A percentile compares a stretch with the other conserved stretches of the same genome.
Conservation (phyloP, 1,140 invertebrate species). For the Drosophila oshimai region DNA sequence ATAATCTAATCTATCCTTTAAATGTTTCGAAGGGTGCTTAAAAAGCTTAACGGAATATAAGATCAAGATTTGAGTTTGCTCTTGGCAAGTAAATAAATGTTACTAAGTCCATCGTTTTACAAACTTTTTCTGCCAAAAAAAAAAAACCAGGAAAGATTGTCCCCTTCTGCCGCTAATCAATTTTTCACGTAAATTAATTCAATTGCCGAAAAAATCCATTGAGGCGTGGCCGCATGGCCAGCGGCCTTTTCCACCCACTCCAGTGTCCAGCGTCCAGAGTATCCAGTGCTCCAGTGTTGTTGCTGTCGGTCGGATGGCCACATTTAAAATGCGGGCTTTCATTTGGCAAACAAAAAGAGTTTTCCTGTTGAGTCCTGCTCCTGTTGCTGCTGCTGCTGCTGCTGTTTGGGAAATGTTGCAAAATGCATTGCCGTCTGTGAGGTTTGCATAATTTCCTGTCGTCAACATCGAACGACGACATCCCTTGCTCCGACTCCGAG, state of each 20-base stretch:
- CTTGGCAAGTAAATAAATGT: too few species aligned
- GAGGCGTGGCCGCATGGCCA: constrained; percentile 66
- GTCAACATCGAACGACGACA: constrained; percentile 56
- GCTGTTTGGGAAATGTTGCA: constrained; percentile 35
- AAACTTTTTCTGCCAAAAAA: not conserved
- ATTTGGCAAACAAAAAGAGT: constrained; percentile 54
- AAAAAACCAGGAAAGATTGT: not conserved
- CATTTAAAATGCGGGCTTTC: constrained; percentile 77
- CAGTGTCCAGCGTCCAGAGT: too few species aligned
- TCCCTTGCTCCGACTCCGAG: not conserved
- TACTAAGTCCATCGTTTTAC: not conserved
- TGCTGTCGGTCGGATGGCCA: constrained; percentile 50
- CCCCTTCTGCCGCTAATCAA: constrained; percentile 56
- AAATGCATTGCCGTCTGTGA: constrained; percentile 61
- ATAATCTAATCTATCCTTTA: too few species aligned
- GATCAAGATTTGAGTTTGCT: too few species aligned
- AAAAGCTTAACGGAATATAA: too few species aligned
- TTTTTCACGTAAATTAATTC: constrained; percentile 82
- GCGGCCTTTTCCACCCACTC: too few species aligned
- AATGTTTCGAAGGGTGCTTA: too few species aligned
- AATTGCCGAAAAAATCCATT: constrained; percentile 82
- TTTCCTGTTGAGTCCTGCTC: constrained; percentile 23
- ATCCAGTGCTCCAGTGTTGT: too few species aligned
- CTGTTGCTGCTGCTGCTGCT: constrained; percentile 2
- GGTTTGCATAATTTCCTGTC: constrained; percentile 83